These are phyloP conservation scores for Galaxias olidus DNA, from an alignment of 2,797 vertebrate genomes.

Conservation along the genomic window DNA sequence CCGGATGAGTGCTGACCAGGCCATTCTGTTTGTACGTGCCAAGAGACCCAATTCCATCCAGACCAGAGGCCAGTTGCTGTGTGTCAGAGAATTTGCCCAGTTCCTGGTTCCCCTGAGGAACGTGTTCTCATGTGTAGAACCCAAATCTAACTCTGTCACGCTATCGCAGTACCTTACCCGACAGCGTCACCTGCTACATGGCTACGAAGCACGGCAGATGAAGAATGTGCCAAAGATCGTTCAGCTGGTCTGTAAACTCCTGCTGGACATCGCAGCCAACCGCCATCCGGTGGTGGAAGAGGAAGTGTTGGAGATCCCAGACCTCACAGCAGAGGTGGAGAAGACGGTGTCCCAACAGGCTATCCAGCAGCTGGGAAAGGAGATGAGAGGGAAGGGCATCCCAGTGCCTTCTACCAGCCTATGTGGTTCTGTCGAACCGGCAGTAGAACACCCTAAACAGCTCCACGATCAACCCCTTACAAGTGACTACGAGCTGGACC, in stretches of 20 bases:
- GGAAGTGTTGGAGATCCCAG: slow-evolving; percentile 76
- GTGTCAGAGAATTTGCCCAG: slow-evolving; percentile 91
- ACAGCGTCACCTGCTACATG: slow-evolving; percentile 95
- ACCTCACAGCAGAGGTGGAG: slow-evolving; percentile 89
- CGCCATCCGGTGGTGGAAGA: slow-evolving; percentile 78
- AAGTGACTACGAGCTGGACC: slow-evolving; percentile 76
- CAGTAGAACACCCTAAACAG: slow-evolving; percentile 21
- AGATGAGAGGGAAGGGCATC: slow-evolving; percentile 83
- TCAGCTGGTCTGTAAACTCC: slow-evolving; percentile 85
- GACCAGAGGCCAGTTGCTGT: slow-evolving; percentile 92
- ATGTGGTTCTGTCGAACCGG: slow-evolving; percentile 38
- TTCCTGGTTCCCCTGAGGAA: slow-evolving; percentile 89
- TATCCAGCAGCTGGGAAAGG: slow-evolving; percentile 79
- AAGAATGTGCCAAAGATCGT: slow-evolving; percentile 93
- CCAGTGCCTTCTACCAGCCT: slow-evolving; percentile 52
- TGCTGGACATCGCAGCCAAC: slow-evolving; percentile 88
- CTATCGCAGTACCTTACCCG: slow-evolving; percentile 90
- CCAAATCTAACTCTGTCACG: slow-evolving; percentile 82
- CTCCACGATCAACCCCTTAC: slow-evolving; percentile 63
- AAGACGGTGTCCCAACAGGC: slow-evolving; percentile 89
- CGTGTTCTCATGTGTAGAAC: slow-evolving; percentile 88
- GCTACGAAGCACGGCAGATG: slow-evolving; percentile 92
- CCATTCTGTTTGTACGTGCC: slow-evolving; percentile 92
- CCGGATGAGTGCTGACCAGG: slow-evolving; percentile 94
- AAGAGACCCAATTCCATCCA: slow-evolving; percentile 96